A percentile compares a stretch with the other conserved stretches of the same genome.
These are phyloP conservation scores for Hyles lineata DNA, from an alignment of 2,888 invertebrate species.

Conservation along the genomic window DNA sequence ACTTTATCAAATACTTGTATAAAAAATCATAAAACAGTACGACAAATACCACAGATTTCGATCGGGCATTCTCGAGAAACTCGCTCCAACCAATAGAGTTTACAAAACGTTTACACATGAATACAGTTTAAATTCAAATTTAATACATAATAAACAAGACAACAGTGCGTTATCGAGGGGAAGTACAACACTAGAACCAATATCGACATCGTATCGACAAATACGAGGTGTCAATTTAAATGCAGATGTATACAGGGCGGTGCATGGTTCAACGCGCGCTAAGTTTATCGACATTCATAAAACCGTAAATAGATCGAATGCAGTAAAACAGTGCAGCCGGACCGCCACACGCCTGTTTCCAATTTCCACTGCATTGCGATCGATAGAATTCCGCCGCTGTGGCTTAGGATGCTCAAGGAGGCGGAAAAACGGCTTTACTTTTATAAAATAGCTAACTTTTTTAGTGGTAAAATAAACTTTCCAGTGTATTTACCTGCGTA, in stretches of 20 bases:
- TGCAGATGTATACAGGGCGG: conserved; percentile 49
- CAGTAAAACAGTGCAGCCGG: conserved; percentile 70
- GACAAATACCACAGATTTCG: neutral
- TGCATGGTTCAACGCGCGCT: conserved; percentile 63
- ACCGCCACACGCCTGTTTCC: conserved; percentile 63
- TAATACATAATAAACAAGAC: conserved; percentile 10
- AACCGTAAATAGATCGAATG: conserved; percentile 81
- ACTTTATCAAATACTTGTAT: neutral
- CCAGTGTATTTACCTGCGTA: neutral
- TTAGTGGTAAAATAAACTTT: neutral
- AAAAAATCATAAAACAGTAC: neutral
- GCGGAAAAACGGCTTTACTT: conserved; percentile 29
- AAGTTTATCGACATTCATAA: conserved; percentile 75
- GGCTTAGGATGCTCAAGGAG: conserved; percentile 33
- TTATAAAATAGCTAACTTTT: conserved; percentile 12
- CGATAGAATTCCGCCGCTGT: conserved; percentile 67
- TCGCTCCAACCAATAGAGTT: neutral
- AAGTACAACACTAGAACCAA: conserved; percentile 20
- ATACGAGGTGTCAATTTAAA: conserved; percentile 46
- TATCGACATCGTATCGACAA: conserved; percentile 27
- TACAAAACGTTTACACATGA: conserved; percentile 5
- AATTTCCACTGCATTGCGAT: conserved; percentile 74
- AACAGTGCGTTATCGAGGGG: conserved; percentile 23
- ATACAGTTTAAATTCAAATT: conserved; percentile 21
- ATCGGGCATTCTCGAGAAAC: conserved; percentile 5